Base-by-base conservation (phyloP, 2,888 invertebrate genomes). In the Ectemnius lituratus region DNA sequence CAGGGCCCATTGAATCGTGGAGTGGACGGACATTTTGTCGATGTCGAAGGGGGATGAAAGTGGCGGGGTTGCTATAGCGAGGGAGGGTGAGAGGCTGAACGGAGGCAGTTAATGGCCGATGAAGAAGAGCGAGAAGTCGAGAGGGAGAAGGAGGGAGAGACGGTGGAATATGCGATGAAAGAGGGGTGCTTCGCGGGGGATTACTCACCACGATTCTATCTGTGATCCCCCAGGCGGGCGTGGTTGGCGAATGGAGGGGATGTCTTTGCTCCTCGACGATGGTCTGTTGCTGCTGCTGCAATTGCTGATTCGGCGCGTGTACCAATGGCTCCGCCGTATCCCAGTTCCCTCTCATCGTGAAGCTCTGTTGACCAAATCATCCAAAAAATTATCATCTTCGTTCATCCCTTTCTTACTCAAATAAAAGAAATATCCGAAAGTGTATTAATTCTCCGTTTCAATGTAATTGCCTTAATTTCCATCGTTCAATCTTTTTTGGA, bases 181-280 rank as follows among this genome's bases (percentile, higher is more conserved):
- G 76, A 64, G 78, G 78, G 83, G 76, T 80, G 76, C 5, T 16
- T 52, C n/a, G n/a, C 69, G 73, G 69, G 63, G 79, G 83, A 86
- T 87, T 86, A 85, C 85, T 86, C 87, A 88, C 88, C 82, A 84
- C 83, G 78, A 78, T 84, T 83, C 80, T 86, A 80, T 87, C 85
- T 62, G 76, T 71, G 75, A 80, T 85, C 82, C 72, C 74, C 88
- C 87, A 88, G 68, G 79, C 87, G 85, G 88, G 88, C 85, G 88
- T 86, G 88, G 86, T 84, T 86, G 83, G 73, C 37, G 84, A 78
- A 78, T 84, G 84, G 77, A 79, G 84, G 84, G 82, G 79, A 46
- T 81, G 81, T 28, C 73, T 69, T 62, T 83, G 79, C 59, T 84
- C 80, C 61, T 83, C 80, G 60, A 74, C 77, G 52, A 82, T 82